Evolutionary conservation across 2,888 invertebrate species (phyloP), one percentile per base, ranked within the genome.

Genomic region (Cheilosia variabilis): DNA sequence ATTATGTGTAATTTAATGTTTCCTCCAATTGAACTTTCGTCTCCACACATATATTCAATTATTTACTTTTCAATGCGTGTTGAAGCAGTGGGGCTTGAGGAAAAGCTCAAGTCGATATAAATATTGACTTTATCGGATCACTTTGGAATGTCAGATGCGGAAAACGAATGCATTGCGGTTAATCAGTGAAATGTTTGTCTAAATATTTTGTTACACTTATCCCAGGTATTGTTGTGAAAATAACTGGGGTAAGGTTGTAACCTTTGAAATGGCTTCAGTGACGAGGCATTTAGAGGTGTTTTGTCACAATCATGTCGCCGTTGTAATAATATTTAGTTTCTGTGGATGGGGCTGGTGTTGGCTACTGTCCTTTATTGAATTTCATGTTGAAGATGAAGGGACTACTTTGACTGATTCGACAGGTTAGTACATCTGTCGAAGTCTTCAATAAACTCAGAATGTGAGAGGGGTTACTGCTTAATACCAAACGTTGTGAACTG

Each of bases 21-120:
- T 73, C 73, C 73, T 73, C 34, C 34, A 63, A 62, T 73, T 73
- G 43, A 72, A 53, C 24, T 50, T 60, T 50, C 58, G 27, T 37
- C 9, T 62, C 19, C 22, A 34, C 19, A 19, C 19, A 60, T 52
- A 10, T 17, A 27, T 15, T 52, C 9, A 24, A 10, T 6, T 52
- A 52, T 22, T 63, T 63, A 34, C n/a, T 43, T 34, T 50, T 55
- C 17, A 15, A 6, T 17, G 5, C 1, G 13, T 27, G 17, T 13
- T 17, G 52, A 9, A 10, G 31, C 7, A 50, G 43, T 68, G 47
- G 34, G 34, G 17, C 24, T 55, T 57, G n/a, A 71, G 60, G 71
- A 22, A 65, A 37, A 37, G 2, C 27, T 45, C 52, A 4, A 45
- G 53, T n/a, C 27, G 45, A 45, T 52, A 43, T 52, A 55, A 53